These are phyloP conservation scores for Anhinga anhinga DNA, from an alignment of 2,113 vertebrate genomes.

Conservation along the genomic window DNA sequence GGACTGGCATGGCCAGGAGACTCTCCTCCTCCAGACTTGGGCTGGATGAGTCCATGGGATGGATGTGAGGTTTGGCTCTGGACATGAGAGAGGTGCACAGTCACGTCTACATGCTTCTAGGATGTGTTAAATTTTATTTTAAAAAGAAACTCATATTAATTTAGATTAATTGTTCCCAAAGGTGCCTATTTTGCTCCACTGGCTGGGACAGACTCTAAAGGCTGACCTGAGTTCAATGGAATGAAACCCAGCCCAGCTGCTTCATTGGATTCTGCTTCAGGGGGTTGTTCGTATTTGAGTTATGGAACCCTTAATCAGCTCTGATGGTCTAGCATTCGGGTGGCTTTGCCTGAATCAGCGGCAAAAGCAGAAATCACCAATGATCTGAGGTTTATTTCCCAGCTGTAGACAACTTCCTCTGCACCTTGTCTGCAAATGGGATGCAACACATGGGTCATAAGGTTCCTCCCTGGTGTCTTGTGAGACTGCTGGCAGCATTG, in stretches of 20 bases:
- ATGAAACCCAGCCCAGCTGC: not conserved
- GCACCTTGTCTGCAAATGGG: not conserved
- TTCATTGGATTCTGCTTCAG: not conserved
- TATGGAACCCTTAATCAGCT: not conserved
- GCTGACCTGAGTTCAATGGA: not conserved
- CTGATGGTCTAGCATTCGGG: not conserved
- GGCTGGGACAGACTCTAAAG: not conserved
- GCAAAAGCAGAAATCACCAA: not conserved
- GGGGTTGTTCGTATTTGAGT: not conserved
- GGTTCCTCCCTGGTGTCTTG: not conserved
- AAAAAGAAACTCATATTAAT: not conserved
- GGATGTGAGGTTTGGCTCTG: not conserved
- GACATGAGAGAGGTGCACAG: not conserved
- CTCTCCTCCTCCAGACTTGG: not conserved
- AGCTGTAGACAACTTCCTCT: not conserved
- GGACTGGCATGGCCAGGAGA: not conserved
- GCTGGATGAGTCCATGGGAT: not conserved
- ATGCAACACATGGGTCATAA: rapidly evolving
- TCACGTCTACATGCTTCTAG: rapidly evolving
- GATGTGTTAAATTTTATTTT: not conserved
- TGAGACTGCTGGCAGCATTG: not conserved
- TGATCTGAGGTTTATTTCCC: not conserved
- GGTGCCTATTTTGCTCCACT: not conserved
- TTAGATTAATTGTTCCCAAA: not conserved
- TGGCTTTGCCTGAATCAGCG: not conserved